Percentiles rank a stretch among this genome's conserved stretches.
phyloP scores from a whole-genome alignment of 2,113 vertebrate species.

The Rhombomys opimus region DNA sequence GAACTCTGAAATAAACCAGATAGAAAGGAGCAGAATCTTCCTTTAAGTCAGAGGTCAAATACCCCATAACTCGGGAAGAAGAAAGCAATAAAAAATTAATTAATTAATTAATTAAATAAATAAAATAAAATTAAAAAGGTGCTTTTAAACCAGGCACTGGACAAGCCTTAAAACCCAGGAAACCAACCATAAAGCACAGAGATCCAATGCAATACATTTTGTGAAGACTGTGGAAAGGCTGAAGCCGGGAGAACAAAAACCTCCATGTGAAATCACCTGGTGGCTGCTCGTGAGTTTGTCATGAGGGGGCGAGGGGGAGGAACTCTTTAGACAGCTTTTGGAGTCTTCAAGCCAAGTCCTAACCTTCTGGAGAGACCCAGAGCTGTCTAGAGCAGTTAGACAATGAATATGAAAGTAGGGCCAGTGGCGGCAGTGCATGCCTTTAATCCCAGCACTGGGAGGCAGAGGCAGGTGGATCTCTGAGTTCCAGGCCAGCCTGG shows the following conservation, averaged over 20 bases:
- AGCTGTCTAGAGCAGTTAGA: not conserved
- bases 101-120: too few species aligned
- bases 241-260: accelerated
- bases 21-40: not conserved
- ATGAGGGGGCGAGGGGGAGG: too few species aligned
- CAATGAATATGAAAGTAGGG: not conserved
- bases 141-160: not conserved
- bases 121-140: not conserved
- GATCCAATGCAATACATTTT: too few species aligned
- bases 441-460: not conserved
- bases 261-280: not conserved
- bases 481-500: not conserved
- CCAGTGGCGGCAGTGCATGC: not conserved
- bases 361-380: not conserved
- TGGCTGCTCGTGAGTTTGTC: too few species aligned
- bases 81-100: not conserved
- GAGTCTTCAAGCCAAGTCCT: not conserved
- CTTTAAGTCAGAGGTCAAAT: not conserved
- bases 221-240: too few species aligned
- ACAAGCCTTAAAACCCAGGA: not conserved
- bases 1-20: not conserved
- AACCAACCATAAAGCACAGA: too few species aligned
- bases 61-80: not conserved
- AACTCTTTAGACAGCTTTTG: not conserved
- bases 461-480: not conserved